These are phyloP conservation scores for Dicaeum eximium DNA, from an alignment of 2,113 vertebrate species.

Conservation along the genomic window DNA sequence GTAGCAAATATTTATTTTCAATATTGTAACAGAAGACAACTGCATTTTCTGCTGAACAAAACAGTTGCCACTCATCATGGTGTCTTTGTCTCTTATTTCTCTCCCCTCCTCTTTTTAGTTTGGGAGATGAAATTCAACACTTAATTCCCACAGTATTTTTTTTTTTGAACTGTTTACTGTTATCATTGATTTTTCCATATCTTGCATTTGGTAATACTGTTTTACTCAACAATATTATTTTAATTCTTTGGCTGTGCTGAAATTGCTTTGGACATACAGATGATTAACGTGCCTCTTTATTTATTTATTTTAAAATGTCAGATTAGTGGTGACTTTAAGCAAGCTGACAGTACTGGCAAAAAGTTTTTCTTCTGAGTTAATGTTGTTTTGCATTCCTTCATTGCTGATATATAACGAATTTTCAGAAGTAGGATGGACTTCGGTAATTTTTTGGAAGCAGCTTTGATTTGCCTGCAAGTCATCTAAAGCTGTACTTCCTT, in stretches of 20 bases:
- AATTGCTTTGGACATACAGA: background rate
- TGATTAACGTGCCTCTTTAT: background rate
- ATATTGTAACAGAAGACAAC: background rate
- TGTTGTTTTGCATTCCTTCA: background rate
- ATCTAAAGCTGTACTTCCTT: background rate
- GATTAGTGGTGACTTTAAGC: background rate
- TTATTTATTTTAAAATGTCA: background rate
- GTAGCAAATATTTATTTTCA: background rate
- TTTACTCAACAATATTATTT: background rate
- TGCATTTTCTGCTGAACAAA: background rate
- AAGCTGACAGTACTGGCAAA: background rate
- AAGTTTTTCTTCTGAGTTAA: background rate
- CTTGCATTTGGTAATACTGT: background rate
- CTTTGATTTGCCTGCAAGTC: background rate
- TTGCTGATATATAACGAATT: background rate
- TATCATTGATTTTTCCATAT: background rate
- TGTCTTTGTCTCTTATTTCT: background rate
- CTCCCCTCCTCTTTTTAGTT: background rate
- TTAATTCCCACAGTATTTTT: background rate
- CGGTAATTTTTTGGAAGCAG: background rate
- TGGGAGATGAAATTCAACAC: background rate
- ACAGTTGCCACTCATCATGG: background rate
- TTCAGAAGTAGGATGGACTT: background rate
- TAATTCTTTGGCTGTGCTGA: background rate
- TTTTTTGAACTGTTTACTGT: background rate